Conservation (phyloP, 1,140 invertebrate genomes). For the Drosophila pseudoananassae region DNA sequence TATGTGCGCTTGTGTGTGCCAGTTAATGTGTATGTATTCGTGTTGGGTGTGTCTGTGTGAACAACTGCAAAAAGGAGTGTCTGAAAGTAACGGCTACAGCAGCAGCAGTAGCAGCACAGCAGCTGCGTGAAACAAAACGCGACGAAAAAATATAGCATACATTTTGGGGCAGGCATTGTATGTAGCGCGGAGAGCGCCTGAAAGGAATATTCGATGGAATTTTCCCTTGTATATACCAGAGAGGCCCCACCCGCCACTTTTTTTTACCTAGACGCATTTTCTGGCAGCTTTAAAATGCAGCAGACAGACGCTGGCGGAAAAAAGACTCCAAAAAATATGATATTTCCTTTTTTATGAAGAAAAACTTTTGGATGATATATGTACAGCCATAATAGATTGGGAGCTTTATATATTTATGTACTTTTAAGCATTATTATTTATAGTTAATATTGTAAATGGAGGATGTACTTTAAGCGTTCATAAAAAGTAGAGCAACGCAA, state of each 20-base stretch:
- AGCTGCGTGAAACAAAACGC: constrained; percentile 47
- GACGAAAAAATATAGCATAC: constrained; percentile 70
- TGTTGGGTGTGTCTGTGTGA: constrained; percentile 44
- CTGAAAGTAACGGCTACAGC: constrained; percentile 58
- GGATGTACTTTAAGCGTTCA: background rate
- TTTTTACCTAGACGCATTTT: background rate
- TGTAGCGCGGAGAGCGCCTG: constrained; percentile 5
- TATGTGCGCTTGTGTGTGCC: constrained; percentile 10
- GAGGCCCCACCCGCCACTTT: background rate
- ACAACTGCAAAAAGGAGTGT: constrained; percentile 73
- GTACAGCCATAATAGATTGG: background rate
- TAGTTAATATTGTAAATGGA: background rate
- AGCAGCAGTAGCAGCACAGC: constrained; percentile 27
- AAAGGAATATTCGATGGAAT: constrained; percentile 14
- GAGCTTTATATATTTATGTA: background rate
- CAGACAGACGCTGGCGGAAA: constrained; percentile 18
- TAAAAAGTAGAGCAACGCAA: constrained; percentile 29
- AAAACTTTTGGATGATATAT: background rate
- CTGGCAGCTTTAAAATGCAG: constrained; percentile 47
- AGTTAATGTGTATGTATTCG: constrained; percentile 2
- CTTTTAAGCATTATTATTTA: background rate
- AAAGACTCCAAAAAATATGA: constrained; percentile 16
- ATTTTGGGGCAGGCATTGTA: constrained; percentile 63
- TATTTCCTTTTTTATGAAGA: constrained; percentile 43
- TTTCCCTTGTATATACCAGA: constrained; percentile 6